Evolutionary conservation across 2,113 vertebrate genomes (phyloP), one percentile per base, ranked within the genome.

Genomic region (Phocoena sinus): DNA sequence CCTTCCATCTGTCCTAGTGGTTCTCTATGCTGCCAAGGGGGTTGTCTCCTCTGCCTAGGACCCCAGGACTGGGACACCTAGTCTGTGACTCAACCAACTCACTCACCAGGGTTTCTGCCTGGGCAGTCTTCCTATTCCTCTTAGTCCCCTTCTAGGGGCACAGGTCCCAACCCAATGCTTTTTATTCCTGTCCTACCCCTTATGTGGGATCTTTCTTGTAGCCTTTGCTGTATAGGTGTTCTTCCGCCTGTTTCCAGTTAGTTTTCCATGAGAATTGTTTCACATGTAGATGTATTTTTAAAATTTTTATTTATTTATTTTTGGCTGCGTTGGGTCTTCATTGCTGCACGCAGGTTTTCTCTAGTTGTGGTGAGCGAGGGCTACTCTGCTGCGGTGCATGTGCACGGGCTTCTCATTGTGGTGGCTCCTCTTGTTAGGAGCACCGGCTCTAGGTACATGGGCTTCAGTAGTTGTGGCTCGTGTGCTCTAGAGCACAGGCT

Each of bases 401-500:
- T 17, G 53, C 15, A 4, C 5, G 1, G 53, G 53, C 15, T 53
- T 53, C 53, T 53, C 15, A 53, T 17, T 53, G 53, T 0, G 5
- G 53, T 53, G 53, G 53, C 53, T 53, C 6, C 15, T 53, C 53
- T 53, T 53, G 4, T 53, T 53, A 15, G 53, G 53, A 53, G 53
- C 15, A 53, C 0, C 1, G 50, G 53, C 15, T 53, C 53, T 53
- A 53, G 53, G 15, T 53, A 0, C 5, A 1, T 0, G 50, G 50
- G 50, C 50, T 53, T 53, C 50, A 53, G 50, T 53, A 53, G 50
- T 53, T 53, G 50, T 53, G 50, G 50, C 5, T 53, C 1, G 1
- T 17, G 50, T 15, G 15, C 50, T 53, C 15, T 53, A 53, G 50
- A 17, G 53, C 53, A 1, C 53, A 17, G 53, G 53, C 15, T 53